Base-by-base conservation (phyloP, 2,888 invertebrate species). In the Hyles lineata region DNA sequence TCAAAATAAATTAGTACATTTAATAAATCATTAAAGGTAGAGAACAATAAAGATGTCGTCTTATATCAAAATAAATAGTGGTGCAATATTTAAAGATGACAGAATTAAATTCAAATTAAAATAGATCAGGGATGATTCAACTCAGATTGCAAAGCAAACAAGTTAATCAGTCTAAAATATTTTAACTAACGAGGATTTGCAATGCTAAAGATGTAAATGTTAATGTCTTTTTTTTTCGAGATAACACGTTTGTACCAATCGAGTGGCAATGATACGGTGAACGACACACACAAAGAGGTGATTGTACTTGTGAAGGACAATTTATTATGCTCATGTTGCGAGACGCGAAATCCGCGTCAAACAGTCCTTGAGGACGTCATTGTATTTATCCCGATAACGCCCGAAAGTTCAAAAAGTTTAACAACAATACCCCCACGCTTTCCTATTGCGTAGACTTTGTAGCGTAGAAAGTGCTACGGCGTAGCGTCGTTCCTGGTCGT, bases 401-500 rank as follows among this genome's bases (percentile, higher is more conserved):
- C 0, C 29, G 7, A 7, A 61, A 43, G 6, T 35, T 8, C 5
- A 35, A 61, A 19, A 61, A 43, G 11, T 63, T 2, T 35, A 21
- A 21, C 9, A n/a, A 23, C 43, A n/a, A 55, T n/a, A 3, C 55
- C n/a, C 55, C 55, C 43, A 67, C 67, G 62, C 15, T 67, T 6
- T 23, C 43, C 43, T 63, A 50, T 21, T 21, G 5, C 67, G 79
- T 77, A 78, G 76, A 50, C 29, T 32, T 32, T 73, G 78, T 74
- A 76, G 74, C 80, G 80, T 84, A 82, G 84, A 79, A 78, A 77
- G 73, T 75, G 78, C 86, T 86, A 85, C 86, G 83, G 15, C 80
- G 85, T 83, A 84, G 83, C 78, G 29, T 15, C 74, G 73, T 76
- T 78, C 80, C 77, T 76, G 71, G 73, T 74, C 78, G 80, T 85